A percentile compares a stretch with the other conserved stretches of the same genome.
phyloP scores from a whole-genome alignment of 2,113 vertebrate species.

The Australoheros scitulus region DNA sequence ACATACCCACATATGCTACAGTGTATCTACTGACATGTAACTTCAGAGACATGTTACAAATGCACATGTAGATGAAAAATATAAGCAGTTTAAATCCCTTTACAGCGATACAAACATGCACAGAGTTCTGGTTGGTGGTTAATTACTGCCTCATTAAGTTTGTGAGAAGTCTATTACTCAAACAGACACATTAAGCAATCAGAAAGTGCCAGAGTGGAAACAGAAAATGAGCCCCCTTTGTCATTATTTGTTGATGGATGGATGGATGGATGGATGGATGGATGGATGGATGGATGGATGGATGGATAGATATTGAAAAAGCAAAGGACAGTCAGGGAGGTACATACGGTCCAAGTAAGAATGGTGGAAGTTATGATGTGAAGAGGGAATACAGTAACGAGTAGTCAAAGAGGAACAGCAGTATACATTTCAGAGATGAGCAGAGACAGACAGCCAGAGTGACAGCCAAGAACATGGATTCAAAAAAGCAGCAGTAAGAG shows the following conservation, averaged over 20 bases:
- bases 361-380: constrained; percentile 35
- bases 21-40: background rate
- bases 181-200: constrained; percentile 35
- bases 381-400: constrained; percentile 39
- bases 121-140: constrained; percentile 18
- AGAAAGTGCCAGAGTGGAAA: constrained; percentile 24
- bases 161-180: constrained; percentile 31
- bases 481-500: constrained; percentile 20
- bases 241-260: background rate
- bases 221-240: background rate
- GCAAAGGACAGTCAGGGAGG: background rate
- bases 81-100: background rate
- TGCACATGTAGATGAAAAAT: background rate
- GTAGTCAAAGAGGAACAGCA: constrained; percentile 46
- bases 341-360: constrained; percentile 5
- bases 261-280: background rate
- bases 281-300: background rate
- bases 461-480: constrained; percentile 28
- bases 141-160: constrained; percentile 49
- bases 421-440: constrained; percentile 43
- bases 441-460: constrained; percentile 28
- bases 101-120: constrained; percentile 2
- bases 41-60: background rate
- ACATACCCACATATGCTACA: background rate
- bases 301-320: background rate